Evolutionary conservation across 2,113 vertebrate genomes (phyloP), one percentile per base, ranked within the genome.

Genomic region (Apus apus): DNA sequence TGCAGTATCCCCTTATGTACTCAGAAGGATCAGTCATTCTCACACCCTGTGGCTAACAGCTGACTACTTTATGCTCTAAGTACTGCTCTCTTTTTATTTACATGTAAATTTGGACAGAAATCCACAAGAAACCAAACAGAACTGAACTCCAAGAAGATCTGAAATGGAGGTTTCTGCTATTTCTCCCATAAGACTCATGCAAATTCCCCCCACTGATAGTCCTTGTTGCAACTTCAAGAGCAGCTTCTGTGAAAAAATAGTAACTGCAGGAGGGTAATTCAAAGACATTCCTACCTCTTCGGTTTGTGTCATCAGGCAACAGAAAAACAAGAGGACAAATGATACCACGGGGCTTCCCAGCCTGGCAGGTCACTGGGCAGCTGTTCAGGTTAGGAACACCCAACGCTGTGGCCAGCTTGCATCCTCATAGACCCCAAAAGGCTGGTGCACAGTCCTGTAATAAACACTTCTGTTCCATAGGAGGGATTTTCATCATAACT

Each of bases 51-150:
- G 8, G 57, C 18, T 61, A 53, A 56, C 77, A 27, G 67, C 23
- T 13, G 16, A 18, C 54, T 11, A 2, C 2, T 11, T 29, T 5
- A 3, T 0, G 4, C 48, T 5, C 4, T 0, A 2, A 56, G 17
- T 20, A 34, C 54, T 11, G 13, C 60, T 54, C 48, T 62, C 53
- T 66, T 77, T 27, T 61, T 34, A 36, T 7, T 21, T 32, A 60
- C 26, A 6, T 1, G 9, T 4, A 23, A 36, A 50, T 50, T 34
- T 16, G 67, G 54, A n/a, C 16, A 25, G 32, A 73, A 90, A 64
- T 11, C n/a, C 45, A 19, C 32, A 48, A 15, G 60, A 53, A 61
- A 85, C 8, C 38, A 56, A 87, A 43, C 16, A 13, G 17, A 50
- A 68, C 58, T 6, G 32, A 67, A 60, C 0, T 1, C 30, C 53